A percentile compares a stretch with the other conserved stretches of the same genome.
These are phyloP conservation scores for Rhinichthys osculus DNA, from an alignment of 2,797 vertebrate genomes.

Conservation along the genomic window DNA sequence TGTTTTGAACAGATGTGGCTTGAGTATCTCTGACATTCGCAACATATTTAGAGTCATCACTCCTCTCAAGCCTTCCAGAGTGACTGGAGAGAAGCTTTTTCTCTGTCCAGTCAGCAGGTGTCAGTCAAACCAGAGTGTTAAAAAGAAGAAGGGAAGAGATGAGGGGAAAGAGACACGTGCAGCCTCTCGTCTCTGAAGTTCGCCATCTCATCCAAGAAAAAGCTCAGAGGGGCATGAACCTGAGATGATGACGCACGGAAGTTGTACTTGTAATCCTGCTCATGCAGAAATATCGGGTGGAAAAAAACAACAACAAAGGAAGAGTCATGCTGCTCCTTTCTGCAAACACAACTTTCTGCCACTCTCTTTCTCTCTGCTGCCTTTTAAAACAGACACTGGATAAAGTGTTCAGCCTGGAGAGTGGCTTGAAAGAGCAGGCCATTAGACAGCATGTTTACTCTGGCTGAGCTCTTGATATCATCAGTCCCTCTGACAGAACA, in stretches of 20 bases:
- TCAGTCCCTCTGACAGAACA: conserved; percentile 39
- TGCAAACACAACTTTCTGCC: conserved; percentile 23
- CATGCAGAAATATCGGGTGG: conserved; percentile 57
- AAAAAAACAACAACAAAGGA: conserved; percentile 57
- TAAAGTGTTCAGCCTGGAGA: conserved; percentile 31
- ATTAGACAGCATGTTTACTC: conserved; percentile 42
- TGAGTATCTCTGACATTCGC: conserved; percentile 9
- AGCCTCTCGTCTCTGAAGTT: conserved; percentile 57
- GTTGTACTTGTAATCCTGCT: conserved; percentile 64
- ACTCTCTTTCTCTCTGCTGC: conserved; percentile 18
- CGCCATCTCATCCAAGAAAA: conserved; percentile 60
- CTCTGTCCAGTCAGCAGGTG: conserved; percentile 54
- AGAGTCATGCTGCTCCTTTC: conserved; percentile 28
- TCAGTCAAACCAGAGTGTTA: conserved; percentile 56
- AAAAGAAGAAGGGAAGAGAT: conserved; percentile 34
- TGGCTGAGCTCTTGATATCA: conserved; percentile 14
- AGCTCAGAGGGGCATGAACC: conserved; percentile 63
- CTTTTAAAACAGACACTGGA: conserved; percentile 32
- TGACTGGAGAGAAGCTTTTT: conserved; percentile 36
- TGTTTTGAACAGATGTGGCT: not conserved
- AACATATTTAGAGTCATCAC: conserved; percentile 29
- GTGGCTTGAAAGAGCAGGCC: conserved; percentile 26
- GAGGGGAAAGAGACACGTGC: conserved; percentile 25
- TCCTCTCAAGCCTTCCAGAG: not conserved
- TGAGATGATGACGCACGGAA: conserved; percentile 62